Conservation (phyloP, 2,888 invertebrate genomes). For the Andricus curvator region DNA sequence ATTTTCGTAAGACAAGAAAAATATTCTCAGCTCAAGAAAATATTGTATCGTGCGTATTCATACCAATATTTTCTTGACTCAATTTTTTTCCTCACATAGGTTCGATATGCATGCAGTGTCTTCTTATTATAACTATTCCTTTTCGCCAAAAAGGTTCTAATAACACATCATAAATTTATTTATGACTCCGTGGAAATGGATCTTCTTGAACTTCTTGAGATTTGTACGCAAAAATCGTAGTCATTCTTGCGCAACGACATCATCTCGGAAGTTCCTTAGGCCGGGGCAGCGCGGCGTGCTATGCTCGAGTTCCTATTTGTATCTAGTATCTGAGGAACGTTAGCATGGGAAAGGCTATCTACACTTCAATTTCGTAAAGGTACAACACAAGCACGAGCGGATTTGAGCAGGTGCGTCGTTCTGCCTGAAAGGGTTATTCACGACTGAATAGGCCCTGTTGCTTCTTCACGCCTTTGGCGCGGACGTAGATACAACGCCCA, state of each 20-base stretch:
- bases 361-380: background rate
- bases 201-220: background rate
- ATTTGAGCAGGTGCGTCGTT: background rate
- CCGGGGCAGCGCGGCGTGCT: background rate
- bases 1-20: too few relatives aligned
- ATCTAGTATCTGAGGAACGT: constrained; percentile 42
- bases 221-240: background rate
- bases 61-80: too few relatives aligned
- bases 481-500: background rate
- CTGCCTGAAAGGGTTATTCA: constrained; percentile 12
- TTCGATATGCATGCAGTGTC: too few relatives aligned
- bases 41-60: too few relatives aligned
- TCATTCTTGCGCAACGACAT: background rate
- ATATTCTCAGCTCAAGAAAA: too few relatives aligned
- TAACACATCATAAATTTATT: background rate
- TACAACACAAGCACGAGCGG: constrained; percentile 3
- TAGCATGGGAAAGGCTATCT: constrained; percentile 48
- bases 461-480: constrained; percentile 16
- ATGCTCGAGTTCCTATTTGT: constrained; percentile 42
- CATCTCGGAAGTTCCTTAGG: background rate
- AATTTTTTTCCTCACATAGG: too few relatives aligned
- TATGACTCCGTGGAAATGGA: background rate
- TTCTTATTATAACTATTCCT: too few relatives aligned
- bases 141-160: background rate
- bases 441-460: constrained; percentile 33